Percentiles rank a stretch among this genome's conserved stretches.
Evolutionary conservation across 2,888 invertebrate species (phyloP).

Genomic region (Nasonia oneida): DNA sequence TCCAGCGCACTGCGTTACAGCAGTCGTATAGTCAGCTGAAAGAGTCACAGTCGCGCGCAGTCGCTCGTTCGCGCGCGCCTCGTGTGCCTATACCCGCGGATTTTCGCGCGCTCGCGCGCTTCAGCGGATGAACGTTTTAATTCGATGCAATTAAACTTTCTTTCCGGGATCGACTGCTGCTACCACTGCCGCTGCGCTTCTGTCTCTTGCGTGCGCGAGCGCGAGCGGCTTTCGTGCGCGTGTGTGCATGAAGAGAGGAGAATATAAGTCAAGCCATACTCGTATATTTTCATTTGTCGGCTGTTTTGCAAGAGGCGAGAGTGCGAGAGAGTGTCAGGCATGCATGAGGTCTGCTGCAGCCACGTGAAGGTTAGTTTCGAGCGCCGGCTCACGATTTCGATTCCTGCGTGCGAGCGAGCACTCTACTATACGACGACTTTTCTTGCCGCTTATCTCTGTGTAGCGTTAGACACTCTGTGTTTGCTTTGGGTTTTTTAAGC

Average conservation of each 20-base stretch:
- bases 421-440: not conserved
- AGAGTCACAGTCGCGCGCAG: not conserved
- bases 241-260: conserved; percentile 42
- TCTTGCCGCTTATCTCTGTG: not conserved
- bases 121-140: conserved; percentile 65
- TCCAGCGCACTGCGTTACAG: not conserved
- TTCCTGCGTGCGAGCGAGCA: not conserved
- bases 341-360: conserved; percentile 63
- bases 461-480: not conserved
- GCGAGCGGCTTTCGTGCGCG: not conserved
- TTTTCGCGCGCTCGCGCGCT: conserved; percentile 38
- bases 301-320: conserved; percentile 23
- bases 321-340: conserved; percentile 56
- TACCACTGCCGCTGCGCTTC: conserved; percentile 46
- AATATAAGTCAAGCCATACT: conserved; percentile 52
- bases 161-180: conserved; percentile 73
- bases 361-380: conserved; percentile 67
- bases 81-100: conserved; percentile 12
- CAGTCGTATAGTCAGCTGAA: not conserved
- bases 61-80: not conserved
- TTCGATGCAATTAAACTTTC: conserved; percentile 75
- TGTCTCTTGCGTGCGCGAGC: conserved; percentile 18
- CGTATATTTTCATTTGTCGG: conserved; percentile 44
- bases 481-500: not conserved
- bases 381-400: not conserved